Conservation (phyloP, 2,888 invertebrate species). For the Diadromus collaris region DNA sequence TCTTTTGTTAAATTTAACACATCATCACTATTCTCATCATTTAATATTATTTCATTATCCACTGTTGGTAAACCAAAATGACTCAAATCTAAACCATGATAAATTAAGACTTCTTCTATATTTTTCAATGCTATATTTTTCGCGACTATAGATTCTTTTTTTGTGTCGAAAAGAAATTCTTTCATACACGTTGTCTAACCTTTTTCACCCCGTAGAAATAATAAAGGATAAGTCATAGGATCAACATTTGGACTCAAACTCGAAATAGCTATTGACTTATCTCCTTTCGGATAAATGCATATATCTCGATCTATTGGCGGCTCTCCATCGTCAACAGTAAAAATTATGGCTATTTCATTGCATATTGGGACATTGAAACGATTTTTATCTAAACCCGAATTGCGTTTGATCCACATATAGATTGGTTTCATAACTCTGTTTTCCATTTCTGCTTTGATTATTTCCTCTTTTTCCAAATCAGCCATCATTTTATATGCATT, state of each 20-base stretch:
- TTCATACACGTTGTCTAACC: slow-evolving; percentile 45
- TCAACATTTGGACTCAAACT: slow-evolving; percentile 43
- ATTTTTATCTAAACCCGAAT: slow-evolving; percentile 43
- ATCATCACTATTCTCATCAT: slow-evolving; percentile 6
- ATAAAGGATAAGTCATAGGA: slow-evolving; percentile 14
- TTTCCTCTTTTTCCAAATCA: slow-evolving; percentile 32
- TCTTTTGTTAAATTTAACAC: not conserved
- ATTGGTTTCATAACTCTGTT: slow-evolving; percentile 15
- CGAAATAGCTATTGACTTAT: slow-evolving; percentile 34
- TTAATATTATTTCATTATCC: not conserved
- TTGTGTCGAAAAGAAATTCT: slow-evolving; percentile 31
- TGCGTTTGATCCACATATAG: slow-evolving; percentile 41
- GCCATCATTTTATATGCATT: slow-evolving; percentile 55
- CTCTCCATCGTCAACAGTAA: slow-evolving; percentile 47
- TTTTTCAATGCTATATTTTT: slow-evolving; percentile 28
- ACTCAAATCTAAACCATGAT: not conserved
- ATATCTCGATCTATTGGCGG: slow-evolving; percentile 52
- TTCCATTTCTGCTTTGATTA: slow-evolving; percentile 15
- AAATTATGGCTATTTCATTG: slow-evolving; percentile 56
- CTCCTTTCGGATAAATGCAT: slow-evolving; percentile 44
- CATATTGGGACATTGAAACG: slow-evolving; percentile 43
- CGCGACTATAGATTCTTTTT: slow-evolving; percentile 7
- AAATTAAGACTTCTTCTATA: slow-evolving; percentile 23
- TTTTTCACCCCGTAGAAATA: slow-evolving; percentile 31
- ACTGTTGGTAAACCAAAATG: slow-evolving; percentile 25